Evolutionary conservation across 1,140 invertebrate genomes (phyloP), one percentile per base, ranked within the genome.

Genomic region (Bombus confusus): DNA sequence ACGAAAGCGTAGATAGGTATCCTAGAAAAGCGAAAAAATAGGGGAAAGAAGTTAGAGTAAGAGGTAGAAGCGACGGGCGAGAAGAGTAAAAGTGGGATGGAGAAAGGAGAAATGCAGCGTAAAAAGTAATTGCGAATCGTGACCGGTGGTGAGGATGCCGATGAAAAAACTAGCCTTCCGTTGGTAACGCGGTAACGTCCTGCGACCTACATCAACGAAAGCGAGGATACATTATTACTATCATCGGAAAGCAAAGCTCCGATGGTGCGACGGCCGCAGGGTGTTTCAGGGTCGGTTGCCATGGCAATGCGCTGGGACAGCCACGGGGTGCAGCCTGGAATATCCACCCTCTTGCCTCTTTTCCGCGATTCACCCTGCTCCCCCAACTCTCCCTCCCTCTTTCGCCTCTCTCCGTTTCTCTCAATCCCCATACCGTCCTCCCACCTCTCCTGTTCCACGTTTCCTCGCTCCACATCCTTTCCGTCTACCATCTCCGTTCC

Each of bases 241-340:
- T 90, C 91, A 93, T 93, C 90, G 91, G 89, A 92, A 93, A 93
- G 92, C 92, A 92, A 93, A 92, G 92, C 92, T 91, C 87, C 86
- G 89, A 92, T 87, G 88, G 83, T 83, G 86, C 87, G 88, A 91
- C 91, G 87, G 84, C 87, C 87, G 87, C 87, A 91, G 92, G 92
- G 90, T 92, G 88, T 89, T 91, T 92, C 90, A 92, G 92, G 91
- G 91, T 91, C 91, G 89, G 92, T 92, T 91, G 91, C 91, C 91
- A 92, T 92, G 92, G 90, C 88, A 79, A 92, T 91, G 83, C 76
- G 85, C 87, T 89, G 91, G 91, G 88, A 91, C 86, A 86, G 91
- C 80, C 82, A 84, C 88, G 88, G 89, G 88, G 89, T 83, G 88
- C 86, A 90, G 90, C 88, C 88, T 90, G 91, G 90, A 91, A 90